These are phyloP conservation scores for Acomys russatus DNA, from an alignment of 2,797 vertebrate species.

Conservation along the genomic window DNA sequence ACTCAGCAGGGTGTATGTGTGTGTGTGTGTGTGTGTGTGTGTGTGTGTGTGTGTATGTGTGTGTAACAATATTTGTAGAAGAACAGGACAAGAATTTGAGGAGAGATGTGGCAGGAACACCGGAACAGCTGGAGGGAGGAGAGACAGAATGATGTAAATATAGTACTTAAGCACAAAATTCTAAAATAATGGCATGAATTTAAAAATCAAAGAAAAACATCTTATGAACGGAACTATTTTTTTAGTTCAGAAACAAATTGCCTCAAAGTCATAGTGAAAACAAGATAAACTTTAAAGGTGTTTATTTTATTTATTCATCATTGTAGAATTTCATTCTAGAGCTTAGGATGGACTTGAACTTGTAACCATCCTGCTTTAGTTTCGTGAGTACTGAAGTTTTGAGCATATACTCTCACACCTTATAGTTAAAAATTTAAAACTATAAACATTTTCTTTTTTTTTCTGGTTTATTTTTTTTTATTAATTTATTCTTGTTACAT, in stretches of 20 bases:
- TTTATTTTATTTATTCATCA: not conserved
- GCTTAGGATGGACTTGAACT: not conserved
- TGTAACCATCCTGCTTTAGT: not conserved
- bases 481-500: too few relatives aligned
- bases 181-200: not conserved
- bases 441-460: conserved; percentile 10
- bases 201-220: not conserved
- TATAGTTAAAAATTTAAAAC: not conserved
- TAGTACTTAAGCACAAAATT: not conserved
- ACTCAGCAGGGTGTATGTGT: not conserved
- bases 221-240: not conserved
- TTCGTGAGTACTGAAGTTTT: not conserved
- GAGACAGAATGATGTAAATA: not conserved
- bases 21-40: not conserved
- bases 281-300: not conserved
- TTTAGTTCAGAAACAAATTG: conserved; percentile 43
- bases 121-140: not conserved
- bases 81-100: not conserved
- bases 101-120: not conserved
- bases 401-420: not conserved
- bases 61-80: not conserved
- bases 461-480: too few relatives aligned
- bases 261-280: not conserved
- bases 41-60: not conserved
- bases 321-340: not conserved